phyloP scores from a whole-genome alignment of 2,113 vertebrate genomes.

The Chionomys nivalis region DNA sequence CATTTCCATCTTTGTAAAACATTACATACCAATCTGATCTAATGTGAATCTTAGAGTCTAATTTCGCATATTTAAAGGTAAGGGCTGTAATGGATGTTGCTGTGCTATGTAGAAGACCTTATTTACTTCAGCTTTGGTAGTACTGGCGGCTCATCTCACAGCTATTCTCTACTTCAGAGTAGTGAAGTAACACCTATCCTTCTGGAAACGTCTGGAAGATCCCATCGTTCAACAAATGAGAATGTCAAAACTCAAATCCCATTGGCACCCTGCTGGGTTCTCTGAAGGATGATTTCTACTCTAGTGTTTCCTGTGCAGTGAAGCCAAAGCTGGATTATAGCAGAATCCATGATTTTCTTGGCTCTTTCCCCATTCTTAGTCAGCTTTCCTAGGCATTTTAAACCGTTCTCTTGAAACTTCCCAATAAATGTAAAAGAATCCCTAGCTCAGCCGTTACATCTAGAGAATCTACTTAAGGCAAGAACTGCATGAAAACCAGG shows the following conservation, averaged over 20 bases:
- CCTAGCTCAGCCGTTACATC: not conserved
- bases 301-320: not conserved
- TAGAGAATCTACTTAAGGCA: conserved; percentile 4
- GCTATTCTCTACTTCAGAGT: not conserved
- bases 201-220: not conserved
- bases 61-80: not conserved
- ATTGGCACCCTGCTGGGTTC: not conserved
- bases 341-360: not conserved
- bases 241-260: not conserved
- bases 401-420: not conserved
- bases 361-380: not conserved
- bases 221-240: not conserved
- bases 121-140: rapidly evolving
- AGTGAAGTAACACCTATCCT: not conserved
- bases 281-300: not conserved
- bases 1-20: not conserved
- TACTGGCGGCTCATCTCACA: not conserved
- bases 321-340: not conserved
- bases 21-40: not conserved
- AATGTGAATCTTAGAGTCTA: not conserved
- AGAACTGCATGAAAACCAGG: not conserved
- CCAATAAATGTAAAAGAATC: not conserved
- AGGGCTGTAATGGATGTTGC: not conserved
- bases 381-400: not conserved
- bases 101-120: not conserved